Percentiles rank a stretch among this genome's conserved stretches.
Conservation (phyloP, 2,113 vertebrate genomes). For the Catharus minimus region DNA sequence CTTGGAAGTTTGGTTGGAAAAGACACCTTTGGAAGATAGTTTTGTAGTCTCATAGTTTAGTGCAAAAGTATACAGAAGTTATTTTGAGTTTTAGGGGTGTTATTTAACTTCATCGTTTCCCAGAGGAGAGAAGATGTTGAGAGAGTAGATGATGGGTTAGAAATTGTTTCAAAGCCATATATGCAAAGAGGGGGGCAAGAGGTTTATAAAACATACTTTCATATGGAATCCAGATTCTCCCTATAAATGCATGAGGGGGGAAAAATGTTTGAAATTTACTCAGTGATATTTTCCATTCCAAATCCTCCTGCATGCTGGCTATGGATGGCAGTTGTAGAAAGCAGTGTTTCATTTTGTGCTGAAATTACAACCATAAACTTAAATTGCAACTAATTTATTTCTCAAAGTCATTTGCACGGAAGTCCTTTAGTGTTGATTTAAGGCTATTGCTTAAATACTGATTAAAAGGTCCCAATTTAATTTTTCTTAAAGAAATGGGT, state of each 20-base stretch:
- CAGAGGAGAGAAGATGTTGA: background rate
- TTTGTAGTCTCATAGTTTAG: background rate
- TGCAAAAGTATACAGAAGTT: background rate
- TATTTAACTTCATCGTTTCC: background rate
- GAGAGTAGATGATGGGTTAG: background rate
- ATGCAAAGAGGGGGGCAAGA: background rate
- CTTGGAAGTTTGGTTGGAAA: background rate
- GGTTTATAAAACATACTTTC: background rate
- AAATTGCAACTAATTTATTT: background rate
- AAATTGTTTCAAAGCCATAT: background rate
- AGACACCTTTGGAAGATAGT: background rate
- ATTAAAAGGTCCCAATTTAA: background rate
- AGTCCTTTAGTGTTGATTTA: background rate
- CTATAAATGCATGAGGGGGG: background rate
- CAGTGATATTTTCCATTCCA: background rate
- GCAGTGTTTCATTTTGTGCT: background rate
- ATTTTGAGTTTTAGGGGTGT: background rate
- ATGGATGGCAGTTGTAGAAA: background rate
- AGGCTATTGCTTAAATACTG: background rate
- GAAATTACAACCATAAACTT: background rate
- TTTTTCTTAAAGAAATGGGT: background rate
- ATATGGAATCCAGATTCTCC: background rate
- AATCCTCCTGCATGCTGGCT: background rate
- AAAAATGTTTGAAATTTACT: background rate
- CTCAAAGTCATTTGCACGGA: background rate